A percentile compares a stretch with the other conserved stretches of the same genome.
These are phyloP conservation scores for Micromussa lordhowensis DNA, from an alignment of 92 coral and sea anemone genomes.

Conservation along the genomic window DNA sequence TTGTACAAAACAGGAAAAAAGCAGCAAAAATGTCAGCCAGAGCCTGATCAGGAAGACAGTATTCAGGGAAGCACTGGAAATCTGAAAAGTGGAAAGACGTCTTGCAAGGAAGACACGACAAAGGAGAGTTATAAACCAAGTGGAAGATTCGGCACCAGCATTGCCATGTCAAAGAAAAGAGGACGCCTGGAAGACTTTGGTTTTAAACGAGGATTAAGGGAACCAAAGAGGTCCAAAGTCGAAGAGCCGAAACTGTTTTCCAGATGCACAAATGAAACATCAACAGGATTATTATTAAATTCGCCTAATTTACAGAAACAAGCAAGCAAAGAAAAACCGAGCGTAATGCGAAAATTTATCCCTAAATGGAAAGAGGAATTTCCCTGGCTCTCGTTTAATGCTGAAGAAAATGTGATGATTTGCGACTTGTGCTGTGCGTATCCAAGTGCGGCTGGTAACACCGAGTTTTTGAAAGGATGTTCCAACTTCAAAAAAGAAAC, in stretches of 20 bases:
- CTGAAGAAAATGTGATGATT: conserved; percentile 23
- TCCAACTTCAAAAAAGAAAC: conserved; percentile 37
- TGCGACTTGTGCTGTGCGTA: conserved; percentile 7
- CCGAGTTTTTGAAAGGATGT: conserved; percentile 38
- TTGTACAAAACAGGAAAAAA: conserved; percentile 19
- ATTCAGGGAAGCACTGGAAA: conserved; percentile 18
- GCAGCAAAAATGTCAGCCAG: conserved; percentile 7
- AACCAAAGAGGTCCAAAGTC: conserved; percentile 11
- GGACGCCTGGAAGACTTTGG: conserved; percentile 18
- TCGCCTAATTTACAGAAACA: conserved; percentile 19
- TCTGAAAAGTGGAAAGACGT: conserved; percentile 26
- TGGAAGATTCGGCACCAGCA: conserved; percentile 18
- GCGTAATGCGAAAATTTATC: conserved; percentile 9
- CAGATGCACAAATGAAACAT: conserved; percentile 11
- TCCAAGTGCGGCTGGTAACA: conserved; percentile 20
- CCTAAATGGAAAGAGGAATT: conserved; percentile 26
- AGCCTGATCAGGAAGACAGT: conserved; percentile 23
- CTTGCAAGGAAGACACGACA: background rate
- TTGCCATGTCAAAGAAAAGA: conserved; percentile 23
- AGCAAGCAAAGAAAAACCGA: conserved; percentile 3
- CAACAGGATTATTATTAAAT: conserved; percentile 25
- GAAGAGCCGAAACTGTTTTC: conserved; percentile 9
- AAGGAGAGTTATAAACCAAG: conserved; percentile 14
- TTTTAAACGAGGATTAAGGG: conserved; percentile 10
- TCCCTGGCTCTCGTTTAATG: conserved; percentile 33